A percentile compares a stretch with the other conserved stretches of the same genome.
Evolutionary conservation across 2,113 vertebrate species (phyloP).

Genomic region (Rhegmatorhina hoffmannsi): DNA sequence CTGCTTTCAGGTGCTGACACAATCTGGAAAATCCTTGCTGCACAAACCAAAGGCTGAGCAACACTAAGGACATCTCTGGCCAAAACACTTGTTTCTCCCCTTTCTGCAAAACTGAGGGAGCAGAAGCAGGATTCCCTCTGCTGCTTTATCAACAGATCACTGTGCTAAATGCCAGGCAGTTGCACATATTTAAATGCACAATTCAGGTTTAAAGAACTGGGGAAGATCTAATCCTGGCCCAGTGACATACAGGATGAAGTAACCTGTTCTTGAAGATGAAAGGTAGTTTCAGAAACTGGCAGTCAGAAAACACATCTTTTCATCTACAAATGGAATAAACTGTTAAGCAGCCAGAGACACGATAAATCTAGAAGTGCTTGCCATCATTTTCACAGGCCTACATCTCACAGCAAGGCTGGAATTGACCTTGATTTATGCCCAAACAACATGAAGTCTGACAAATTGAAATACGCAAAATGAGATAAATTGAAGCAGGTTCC

Average conservation of each 20-base stretch:
- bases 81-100: neutral
- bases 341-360: neutral
- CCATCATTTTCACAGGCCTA: neutral
- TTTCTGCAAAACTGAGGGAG: neutral
- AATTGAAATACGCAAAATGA: neutral
- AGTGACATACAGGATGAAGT: neutral
- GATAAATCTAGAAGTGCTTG: neutral
- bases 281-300: neutral
- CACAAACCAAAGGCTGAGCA: neutral
- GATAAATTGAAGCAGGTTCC: constrained; percentile 1
- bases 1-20: constrained; percentile 5
- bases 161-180: neutral
- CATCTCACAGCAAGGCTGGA: neutral
- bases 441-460: neutral
- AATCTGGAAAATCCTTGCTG: neutral
- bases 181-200: neutral
- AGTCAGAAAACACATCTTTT: neutral
- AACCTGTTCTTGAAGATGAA: neutral
- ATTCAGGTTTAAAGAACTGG: neutral
- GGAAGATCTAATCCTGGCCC: neutral
- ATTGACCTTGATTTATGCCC: neutral
- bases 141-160: neutral
- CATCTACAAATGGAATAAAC: neutral
- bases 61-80: neutral
- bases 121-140: neutral